Evolutionary conservation across 2,888 invertebrate species (phyloP).

Genomic region (Stenolophus ochropezus): DNA sequence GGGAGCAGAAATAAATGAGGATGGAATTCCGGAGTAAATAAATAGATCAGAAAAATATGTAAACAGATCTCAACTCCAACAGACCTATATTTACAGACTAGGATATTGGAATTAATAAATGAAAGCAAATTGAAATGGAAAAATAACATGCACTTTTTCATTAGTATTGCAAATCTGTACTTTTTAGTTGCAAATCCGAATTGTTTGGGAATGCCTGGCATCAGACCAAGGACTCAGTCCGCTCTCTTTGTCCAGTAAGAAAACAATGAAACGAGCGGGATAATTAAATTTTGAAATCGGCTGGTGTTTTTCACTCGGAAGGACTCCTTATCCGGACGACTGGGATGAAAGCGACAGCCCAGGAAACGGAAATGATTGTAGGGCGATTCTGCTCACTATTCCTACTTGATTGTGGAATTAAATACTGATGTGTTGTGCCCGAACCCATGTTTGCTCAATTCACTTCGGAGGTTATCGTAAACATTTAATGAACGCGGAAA

Average conservation of each 20-base stretch:
- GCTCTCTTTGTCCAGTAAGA: not conserved
- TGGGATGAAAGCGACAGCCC: not conserved
- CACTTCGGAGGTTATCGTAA: slow-evolving; percentile 3
- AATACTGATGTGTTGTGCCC: slow-evolving; percentile 16
- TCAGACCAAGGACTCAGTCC: not conserved
- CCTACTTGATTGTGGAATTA: slow-evolving; percentile 25
- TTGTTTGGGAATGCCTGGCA: too few species aligned
- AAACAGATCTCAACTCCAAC: too few species aligned
- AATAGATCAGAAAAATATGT: too few species aligned
- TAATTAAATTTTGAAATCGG: slow-evolving; percentile 27
- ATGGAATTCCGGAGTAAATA: too few species aligned
- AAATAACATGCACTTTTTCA: too few species aligned
- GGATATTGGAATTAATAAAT: too few species aligned
- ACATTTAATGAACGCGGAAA: slow-evolving; percentile 16
- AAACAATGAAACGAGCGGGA: slow-evolving; percentile 17
- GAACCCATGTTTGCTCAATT: not conserved
- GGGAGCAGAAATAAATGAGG: too few species aligned
- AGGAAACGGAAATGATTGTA: slow-evolving; percentile 8
- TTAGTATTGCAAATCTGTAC: too few species aligned
- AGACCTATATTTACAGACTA: too few species aligned
- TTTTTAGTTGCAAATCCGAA: too few species aligned
- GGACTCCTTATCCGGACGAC: slow-evolving; percentile 2
- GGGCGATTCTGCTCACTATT: slow-evolving; percentile 8
- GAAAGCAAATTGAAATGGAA: too few species aligned
- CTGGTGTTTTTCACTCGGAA: not conserved